Evolutionary conservation across 37 sponge, comb jelly and placozoan genomes (phyloP).

Genomic region (Geodia barretti): DNA sequence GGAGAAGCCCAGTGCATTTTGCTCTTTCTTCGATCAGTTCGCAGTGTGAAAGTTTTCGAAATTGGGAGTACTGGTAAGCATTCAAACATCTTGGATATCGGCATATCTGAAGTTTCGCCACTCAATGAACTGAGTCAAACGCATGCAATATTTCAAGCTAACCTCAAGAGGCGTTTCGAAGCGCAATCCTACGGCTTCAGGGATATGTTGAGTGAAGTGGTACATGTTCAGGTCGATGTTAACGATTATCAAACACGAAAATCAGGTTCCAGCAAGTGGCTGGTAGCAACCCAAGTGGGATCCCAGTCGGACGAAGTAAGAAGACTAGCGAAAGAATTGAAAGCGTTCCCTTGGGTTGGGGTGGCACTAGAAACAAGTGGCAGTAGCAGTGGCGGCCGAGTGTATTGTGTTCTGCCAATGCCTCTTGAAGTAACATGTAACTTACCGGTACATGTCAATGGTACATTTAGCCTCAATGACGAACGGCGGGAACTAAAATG

Average conservation of each 20-base stretch:
- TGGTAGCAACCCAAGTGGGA: conserved; percentile 42
- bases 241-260: background rate
- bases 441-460: conserved; percentile 70
- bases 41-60: conserved; percentile 39
- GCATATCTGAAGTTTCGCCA: background rate
- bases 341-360: conserved; percentile 55
- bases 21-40: conserved; percentile 55
- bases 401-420: conserved; percentile 76
- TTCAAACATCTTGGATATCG: background rate
- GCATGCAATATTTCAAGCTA: background rate
- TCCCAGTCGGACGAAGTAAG: background rate
- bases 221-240: conserved; percentile 16
- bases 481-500: conserved; percentile 67
- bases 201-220: background rate
- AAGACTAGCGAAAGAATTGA: background rate
- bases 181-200: background rate
- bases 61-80: conserved; percentile 2
- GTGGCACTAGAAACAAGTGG: conserved; percentile 16
- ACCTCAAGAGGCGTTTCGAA: background rate
- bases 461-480: conserved; percentile 61
- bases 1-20: conserved; percentile 48
- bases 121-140: background rate
- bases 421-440: conserved; percentile 33
- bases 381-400: conserved; percentile 15
- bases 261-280: conserved; percentile 13